A percentile compares a stretch with the other conserved stretches of the same genome.
These are phyloP conservation scores for Agrotis ipsilon DNA, from an alignment of 2,888 invertebrate species.

Conservation along the genomic window DNA sequence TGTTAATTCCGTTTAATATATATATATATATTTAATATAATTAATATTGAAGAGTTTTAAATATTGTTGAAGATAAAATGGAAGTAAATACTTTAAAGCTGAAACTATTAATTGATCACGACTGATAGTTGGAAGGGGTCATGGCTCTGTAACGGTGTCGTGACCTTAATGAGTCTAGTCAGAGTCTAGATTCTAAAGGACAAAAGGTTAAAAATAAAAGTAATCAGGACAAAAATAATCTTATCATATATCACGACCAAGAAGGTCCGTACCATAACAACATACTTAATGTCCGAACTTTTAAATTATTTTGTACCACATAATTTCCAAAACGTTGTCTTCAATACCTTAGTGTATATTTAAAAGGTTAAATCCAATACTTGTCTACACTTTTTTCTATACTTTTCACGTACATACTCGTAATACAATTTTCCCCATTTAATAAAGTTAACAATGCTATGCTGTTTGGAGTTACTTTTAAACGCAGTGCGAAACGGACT, in stretches of 20 bases:
- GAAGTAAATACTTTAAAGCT: conserved; percentile 9
- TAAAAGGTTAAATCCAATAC: conserved; percentile 22
- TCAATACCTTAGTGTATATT: conserved; percentile 23
- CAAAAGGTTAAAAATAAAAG: not conserved
- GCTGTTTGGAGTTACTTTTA: conserved; percentile 5
- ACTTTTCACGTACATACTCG: not conserved
- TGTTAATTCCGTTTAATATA: conserved; percentile 30
- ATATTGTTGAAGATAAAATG: conserved; percentile 12
- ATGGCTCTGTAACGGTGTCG: not conserved
- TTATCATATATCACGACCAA: conserved; percentile 24
- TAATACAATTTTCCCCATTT: conserved; percentile 17
- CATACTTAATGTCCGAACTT: conserved; percentile 17
- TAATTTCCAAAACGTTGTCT: conserved; percentile 11
- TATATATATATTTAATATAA: conserved; percentile 10
- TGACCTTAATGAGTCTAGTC: not conserved
- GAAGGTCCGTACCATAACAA: not conserved
- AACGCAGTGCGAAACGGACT: conserved; percentile 13
- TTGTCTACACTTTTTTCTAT: not conserved
- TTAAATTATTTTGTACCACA: conserved; percentile 50
- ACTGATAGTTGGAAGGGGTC: not conserved
- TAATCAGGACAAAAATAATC: not conserved
- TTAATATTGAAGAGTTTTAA: conserved; percentile 7
- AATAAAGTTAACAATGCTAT: conserved; percentile 13
- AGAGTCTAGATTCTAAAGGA: conserved; percentile 3
- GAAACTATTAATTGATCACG: conserved; percentile 18